These are phyloP conservation scores for Anoura caudifer DNA, from an alignment of 2,113 vertebrate species.

Conservation along the genomic window DNA sequence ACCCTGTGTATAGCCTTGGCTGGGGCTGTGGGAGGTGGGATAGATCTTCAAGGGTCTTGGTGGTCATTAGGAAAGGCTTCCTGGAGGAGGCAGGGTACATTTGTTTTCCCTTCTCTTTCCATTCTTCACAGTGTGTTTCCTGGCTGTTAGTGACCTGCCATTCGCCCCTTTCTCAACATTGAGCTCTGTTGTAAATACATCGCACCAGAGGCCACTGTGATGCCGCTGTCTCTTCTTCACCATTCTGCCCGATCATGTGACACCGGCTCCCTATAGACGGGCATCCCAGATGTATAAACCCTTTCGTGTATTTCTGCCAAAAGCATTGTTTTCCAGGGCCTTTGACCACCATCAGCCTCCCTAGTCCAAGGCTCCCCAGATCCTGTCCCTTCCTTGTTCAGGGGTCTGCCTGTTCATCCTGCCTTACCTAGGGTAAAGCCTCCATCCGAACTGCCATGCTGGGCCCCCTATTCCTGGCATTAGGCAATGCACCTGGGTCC, in stretches of 20 bases:
- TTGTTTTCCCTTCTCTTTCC: constrained; percentile 51
- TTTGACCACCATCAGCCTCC: constrained; percentile 19
- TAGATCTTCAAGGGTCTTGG: background rate
- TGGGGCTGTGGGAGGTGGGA: background rate
- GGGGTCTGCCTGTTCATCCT: constrained; percentile 30
- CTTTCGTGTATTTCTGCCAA: constrained; percentile 52
- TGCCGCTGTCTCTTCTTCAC: constrained; percentile 79
- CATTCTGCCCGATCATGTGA: constrained; percentile 72
- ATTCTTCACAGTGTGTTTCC: constrained; percentile 81
- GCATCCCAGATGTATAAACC: constrained; percentile 59
- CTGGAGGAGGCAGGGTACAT: background rate
- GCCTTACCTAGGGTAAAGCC: constrained; percentile 50
- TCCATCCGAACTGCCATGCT: background rate
- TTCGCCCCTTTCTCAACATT: constrained; percentile 68
- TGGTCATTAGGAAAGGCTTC: background rate
- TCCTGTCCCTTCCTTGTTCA: background rate
- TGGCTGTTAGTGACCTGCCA: constrained; percentile 82
- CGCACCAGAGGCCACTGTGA: constrained; percentile 85
- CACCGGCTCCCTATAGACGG: constrained; percentile 73
- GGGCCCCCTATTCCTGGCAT: constrained; percentile 1
- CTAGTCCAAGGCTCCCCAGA: background rate
- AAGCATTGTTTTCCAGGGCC: constrained; percentile 56
- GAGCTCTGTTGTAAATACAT: constrained; percentile 84
- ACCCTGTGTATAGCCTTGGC: background rate
- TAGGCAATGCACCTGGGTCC: constrained; percentile 5